Conservation (phyloP, 2,797 vertebrate species). For the Cryptoprocta ferox region DNA sequence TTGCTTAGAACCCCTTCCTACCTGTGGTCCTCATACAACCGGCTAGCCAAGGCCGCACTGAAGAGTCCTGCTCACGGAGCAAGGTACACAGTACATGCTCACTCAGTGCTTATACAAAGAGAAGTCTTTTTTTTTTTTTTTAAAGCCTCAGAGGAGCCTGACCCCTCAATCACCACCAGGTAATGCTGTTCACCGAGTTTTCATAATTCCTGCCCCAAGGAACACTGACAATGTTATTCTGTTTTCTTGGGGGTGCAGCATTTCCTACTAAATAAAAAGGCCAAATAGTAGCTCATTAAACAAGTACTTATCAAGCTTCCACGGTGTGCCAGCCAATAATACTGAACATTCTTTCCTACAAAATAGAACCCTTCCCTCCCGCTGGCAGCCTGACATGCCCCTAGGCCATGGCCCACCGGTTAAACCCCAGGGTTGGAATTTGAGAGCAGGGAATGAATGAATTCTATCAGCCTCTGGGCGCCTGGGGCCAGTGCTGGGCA, state of each 20-base stretch:
- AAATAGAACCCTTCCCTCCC: not conserved
- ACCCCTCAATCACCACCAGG: not conserved
- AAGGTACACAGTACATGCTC: not conserved
- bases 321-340: not conserved
- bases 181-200: not conserved
- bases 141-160: not conserved
- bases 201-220: not conserved
- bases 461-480: not conserved
- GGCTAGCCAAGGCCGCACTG: not conserved
- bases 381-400: not conserved
- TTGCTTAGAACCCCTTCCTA: not conserved
- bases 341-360: not conserved
- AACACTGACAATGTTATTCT: not conserved
- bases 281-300: not conserved
- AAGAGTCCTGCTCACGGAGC: not conserved
- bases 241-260: not conserved
- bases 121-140: not conserved
- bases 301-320: not conserved
- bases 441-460: not conserved
- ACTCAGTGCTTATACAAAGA: not conserved
- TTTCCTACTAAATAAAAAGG: not conserved
- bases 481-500: not conserved
- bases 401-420: not conserved
- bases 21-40: too few species aligned
- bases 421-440: not conserved